Base-by-base conservation (phyloP, 1,140 invertebrate genomes). In the Lasaia peninsularis region DNA sequence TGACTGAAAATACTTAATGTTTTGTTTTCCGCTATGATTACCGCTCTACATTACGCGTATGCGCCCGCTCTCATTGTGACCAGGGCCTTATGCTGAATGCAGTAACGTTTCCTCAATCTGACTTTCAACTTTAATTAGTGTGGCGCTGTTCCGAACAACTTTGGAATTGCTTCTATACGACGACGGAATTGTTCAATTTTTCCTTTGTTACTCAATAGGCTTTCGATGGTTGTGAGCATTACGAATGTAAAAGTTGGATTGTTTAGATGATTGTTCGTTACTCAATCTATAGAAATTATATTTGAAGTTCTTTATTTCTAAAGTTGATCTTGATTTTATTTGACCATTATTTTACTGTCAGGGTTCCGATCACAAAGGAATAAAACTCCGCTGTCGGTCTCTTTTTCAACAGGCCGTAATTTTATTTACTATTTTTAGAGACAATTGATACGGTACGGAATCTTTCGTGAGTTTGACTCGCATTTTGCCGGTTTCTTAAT, bases 121-220 rank as follows among this genome's bases (percentile, higher is more conserved):
- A 48, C 40, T 48, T 48, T 48, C 40, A 48, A 48, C 18, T 48
- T 48, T 48, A 48, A 48, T 48, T 48, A 48, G 40, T 48, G 40
- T 48, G 18, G 40, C 40, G 40, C 40, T 20, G 18, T 16, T 48
- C 20, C 40, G 20, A 48, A 48, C 40, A 48, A 48, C 18, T 48
- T 48, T 48, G 40, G 20, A 48, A 48, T 48, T 48, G 40, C 10
- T 48, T 48, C 18, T 18, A 48, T 48, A 48, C 40, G 40, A 48
- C 40, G 40, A 48, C 20, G 11, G 40, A 48, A 48, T 21, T 21
- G 40, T 48, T 11, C 40, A 21, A 48, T 48, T 11, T 48, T 40
- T 48, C 20, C 40, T 48, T 48, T 48, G 40, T 48, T 48, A 20
- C 10, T 48, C 40, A 48, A 48, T 48, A 11, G 40, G 18, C 40